These are phyloP conservation scores for Ictidomys tridecemlineatus DNA, from an alignment of 2,113 vertebrate species.

Conservation along the genomic window DNA sequence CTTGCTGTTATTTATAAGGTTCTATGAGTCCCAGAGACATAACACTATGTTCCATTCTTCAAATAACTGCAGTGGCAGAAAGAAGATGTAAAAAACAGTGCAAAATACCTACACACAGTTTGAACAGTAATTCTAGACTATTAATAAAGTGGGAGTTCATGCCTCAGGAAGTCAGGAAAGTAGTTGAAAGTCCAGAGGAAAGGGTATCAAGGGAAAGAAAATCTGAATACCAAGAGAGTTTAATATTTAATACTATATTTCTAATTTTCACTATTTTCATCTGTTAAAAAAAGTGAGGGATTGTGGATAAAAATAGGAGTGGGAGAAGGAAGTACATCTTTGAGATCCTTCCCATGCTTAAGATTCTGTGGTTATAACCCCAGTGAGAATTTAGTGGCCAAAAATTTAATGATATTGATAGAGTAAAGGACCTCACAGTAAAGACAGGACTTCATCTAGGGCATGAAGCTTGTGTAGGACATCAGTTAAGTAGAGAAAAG, in stretches of 20 bases:
- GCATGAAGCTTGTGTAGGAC: not conserved
- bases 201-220: not conserved
- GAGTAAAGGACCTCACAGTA: not conserved
- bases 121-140: not conserved
- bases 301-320: not conserved
- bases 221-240: not conserved
- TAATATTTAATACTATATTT: not conserved
- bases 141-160: not conserved
- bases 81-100: not conserved
- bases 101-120: not conserved
- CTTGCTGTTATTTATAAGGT: not conserved
- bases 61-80: not conserved
- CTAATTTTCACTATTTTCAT: not conserved
- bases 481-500: not conserved
- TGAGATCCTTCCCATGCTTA: not conserved
- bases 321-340: not conserved
- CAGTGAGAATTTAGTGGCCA: not conserved
- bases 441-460: not conserved
- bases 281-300: not conserved
- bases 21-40: not conserved
- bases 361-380: not conserved
- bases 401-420: not conserved
- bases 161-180: not conserved
- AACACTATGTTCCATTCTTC: not conserved
- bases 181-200: not conserved